Base-by-base conservation (phyloP, 2,888 invertebrate genomes). In the Mystacides longicornis region DNA sequence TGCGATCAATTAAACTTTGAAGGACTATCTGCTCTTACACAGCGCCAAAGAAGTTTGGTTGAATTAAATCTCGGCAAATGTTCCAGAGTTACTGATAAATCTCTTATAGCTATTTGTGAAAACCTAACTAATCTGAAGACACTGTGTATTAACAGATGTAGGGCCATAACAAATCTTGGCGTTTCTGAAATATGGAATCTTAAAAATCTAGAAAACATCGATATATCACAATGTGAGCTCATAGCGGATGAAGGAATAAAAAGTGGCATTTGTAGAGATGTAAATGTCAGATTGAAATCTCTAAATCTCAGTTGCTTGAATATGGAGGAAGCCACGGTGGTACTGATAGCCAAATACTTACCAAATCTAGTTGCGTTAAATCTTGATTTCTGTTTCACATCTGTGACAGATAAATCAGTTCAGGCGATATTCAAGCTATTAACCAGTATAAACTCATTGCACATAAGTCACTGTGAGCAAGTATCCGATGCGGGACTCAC, bases 401-500 rank as follows among this genome's bases (percentile, higher is more conserved):
- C 81, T n/a, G 81, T 87, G 1, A 86, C 86, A 2, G 86, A 88
- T 65, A 74, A 75, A 56, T 81, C 81, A 18, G 73, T 87, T 52
- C 83, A 87, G 71, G 80, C 79, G 43, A 78, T 89, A 61, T 83
- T 86, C 58, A 78, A 81, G 63, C 78, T 84, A 63, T 77, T 86
- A 63, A 67, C 77, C 16, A 69, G 74, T 61, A 70, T 89, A 43
- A 74, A 80, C 42, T 77, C 72, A 20, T 73, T 89, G 46, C 80
- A 80, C 56, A 68, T 89, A 56, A 81, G 82, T 62, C 81, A 82
- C 64, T 88, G 87, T 69, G 79, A 80, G 62, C 78, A 80, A 66
- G 77, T 85, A 27, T 83, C 85, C 9, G 87, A 89, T 70, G 80
- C 79, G 23, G 87, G 87, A 1, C 69, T 89, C 16, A 85, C 87